Evolutionary conservation across 2,113 vertebrate genomes (phyloP), one percentile per base, ranked within the genome.

Genomic region (Heterochromis multidens): DNA sequence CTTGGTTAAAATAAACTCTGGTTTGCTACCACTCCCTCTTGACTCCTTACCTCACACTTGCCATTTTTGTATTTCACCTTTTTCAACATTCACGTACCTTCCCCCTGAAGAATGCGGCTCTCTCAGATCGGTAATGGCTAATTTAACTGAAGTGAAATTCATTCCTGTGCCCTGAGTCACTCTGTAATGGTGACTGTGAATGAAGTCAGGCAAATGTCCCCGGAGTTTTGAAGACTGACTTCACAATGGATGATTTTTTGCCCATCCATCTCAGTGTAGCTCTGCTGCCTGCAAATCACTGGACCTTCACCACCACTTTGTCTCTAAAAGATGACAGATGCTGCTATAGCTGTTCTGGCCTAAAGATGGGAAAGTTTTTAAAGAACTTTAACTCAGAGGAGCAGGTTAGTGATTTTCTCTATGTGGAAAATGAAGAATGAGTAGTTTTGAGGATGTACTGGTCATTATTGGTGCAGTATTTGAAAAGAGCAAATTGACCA

Each of bases 121-220:
- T 81, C 37, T 80, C 58, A 80, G 63, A 70, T 40, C 13, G 21
- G 43, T 86, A 86, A 88, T 84, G 79, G 77, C 63, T 82, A 89
- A 88, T 90, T 87, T 83, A 80, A 56, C 56, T 49, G 59, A 70
- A 63, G 74, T 67, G 43, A 81, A 84, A 77, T 76, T 82, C 40
- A 77, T 83, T 61, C 52, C 72, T 52, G 58, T 83, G 80, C 83
- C 77, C 76, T 40, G 82, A 89, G 46, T 89, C 79, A 37, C 65
- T 86, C 67, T 31, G 40, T 86, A 86, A 88, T 90, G 83, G 54
- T 13, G 67, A 84, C 60, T 80, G 37, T 80, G 83, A 90, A 89
- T 81, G 86, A 88, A 90, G 86, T 84, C 70, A 62, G 79, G 86
- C 58, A 86, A 88, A 90, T 63, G 59, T 90, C 84, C 83, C 88